Evolutionary conservation across 2,113 vertebrate genomes (phyloP), one percentile per base, ranked within the genome.

Genomic region (Vombatus ursinus): DNA sequence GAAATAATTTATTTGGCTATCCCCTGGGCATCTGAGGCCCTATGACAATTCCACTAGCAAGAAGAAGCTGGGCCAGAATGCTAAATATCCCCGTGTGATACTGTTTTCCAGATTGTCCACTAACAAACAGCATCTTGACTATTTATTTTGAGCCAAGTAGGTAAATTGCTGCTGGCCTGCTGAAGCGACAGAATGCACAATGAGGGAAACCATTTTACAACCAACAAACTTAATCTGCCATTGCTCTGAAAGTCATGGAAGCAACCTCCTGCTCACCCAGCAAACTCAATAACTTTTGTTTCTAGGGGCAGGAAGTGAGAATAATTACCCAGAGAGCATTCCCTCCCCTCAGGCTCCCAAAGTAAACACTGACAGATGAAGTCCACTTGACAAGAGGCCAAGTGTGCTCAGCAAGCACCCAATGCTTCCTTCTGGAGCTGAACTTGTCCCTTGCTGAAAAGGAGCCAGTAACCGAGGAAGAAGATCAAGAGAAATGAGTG

Each of bases 371-470:
- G 52, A 57, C 68, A 91, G 57, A 92, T 61, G 90, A 96, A 51
- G n/a, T 22, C 90, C 92, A 44, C 92, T 91, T 51, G 94, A 93
- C n/a, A 24, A 23, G 9, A 84, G 49, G 26, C 53, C 49, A 19
- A 8, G 0, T 37, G 53, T 8, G 24, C 23, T 91, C 47, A 94
- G n/a, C n/a, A n/a, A 52, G n/a, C 44, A 5, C 44, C 23, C n/a
- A 44, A 44, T 19, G 57, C 23, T 95, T 49, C 90, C 50, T 84
- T 92, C 1, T 16, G 25, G 91, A 44, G 23, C 24, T 93, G 61
- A 52, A 52, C 52, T 57, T 90, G 92, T 48, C n/a, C 52, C 91
- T 91, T 94, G 91, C 50, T 84, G 68, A 50, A 68, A 91, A 92
- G 49, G 50, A 90, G 24, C 37, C 9, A 10, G 24, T n/a, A 0